Evolutionary conservation across 2,888 invertebrate species (phyloP).

Genomic region (Syrista parreyssii): DNA sequence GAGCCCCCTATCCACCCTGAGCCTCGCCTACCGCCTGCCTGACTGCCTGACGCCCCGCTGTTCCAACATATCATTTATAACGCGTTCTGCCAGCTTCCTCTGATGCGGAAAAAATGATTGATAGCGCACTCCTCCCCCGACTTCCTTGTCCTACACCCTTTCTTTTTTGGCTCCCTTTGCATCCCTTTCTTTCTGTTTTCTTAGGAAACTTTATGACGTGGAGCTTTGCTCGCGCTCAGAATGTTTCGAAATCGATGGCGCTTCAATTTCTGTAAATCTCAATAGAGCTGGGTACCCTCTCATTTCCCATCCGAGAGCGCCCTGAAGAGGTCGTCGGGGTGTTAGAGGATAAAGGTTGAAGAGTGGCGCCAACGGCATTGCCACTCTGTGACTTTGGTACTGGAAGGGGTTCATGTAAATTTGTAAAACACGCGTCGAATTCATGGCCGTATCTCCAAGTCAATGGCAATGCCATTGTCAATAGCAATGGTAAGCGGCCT

Average conservation of each 20-base stretch:
- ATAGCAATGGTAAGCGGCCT: slow-evolving; percentile 20
- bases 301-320: background rate
- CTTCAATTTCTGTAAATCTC: slow-evolving; percentile 23
- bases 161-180: background rate
- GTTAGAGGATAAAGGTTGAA: background rate
- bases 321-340: background rate
- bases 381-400: background rate
- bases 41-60: slow-evolving; percentile 1
- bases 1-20: slow-evolving; percentile 1
- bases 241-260: slow-evolving; percentile 13
- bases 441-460: slow-evolving; percentile 34
- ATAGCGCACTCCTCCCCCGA: background rate
- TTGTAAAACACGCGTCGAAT: slow-evolving; percentile 46
- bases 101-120: slow-evolving; percentile 23
- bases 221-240: background rate
- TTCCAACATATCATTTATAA: slow-evolving; percentile 24
- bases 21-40: background rate
- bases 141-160: background rate
- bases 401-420: slow-evolving; percentile 39
- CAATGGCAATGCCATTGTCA: slow-evolving; percentile 45
- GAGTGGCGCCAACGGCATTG: background rate
- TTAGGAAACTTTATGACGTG: background rate
- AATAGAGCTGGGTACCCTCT: slow-evolving; percentile 5
- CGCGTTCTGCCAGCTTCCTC: slow-evolving; percentile 19
- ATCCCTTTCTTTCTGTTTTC: background rate